A percentile compares a stretch with the other conserved stretches of the same genome.
These are phyloP conservation scores for Phrynocephalus guinanensis DNA, from an alignment of 2,797 vertebrate species.

Conservation along the genomic window DNA sequence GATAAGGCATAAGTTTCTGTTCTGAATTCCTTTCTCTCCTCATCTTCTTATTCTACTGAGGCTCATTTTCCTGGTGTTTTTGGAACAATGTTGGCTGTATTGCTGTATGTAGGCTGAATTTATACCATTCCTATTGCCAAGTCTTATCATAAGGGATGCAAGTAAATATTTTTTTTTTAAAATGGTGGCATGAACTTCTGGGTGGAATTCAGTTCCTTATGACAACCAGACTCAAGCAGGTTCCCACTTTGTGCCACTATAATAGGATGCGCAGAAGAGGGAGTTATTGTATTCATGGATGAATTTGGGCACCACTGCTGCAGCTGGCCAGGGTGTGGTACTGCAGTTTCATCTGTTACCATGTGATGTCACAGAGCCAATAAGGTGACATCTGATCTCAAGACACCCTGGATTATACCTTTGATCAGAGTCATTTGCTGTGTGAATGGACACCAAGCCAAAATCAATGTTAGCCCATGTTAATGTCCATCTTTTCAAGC, in stretches of 20 bases:
- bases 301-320: background rate
- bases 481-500: too few species aligned
- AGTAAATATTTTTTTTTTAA: background rate
- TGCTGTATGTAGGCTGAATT: conserved; percentile 7
- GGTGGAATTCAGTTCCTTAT: background rate
- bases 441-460: background rate
- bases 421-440: background rate
- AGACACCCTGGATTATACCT: background rate
- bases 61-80: background rate
- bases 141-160: background rate
- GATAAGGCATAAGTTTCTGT: conserved; percentile 43
- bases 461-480: too few species aligned
- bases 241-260: background rate
- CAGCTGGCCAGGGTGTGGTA: background rate
- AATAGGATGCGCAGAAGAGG: background rate
- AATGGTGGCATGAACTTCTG: background rate
- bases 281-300: background rate
- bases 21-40: conserved; percentile 44
- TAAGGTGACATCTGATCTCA: background rate
- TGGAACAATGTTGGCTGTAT: background rate
- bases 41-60: too few species aligned
- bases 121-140: background rate
- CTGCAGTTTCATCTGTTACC: background rate
- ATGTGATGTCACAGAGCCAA: background rate
- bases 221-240: background rate